Evolutionary conservation across 23 tunicate genomes (phyloP).

Genomic region (Trididemnum miniatum): DNA sequence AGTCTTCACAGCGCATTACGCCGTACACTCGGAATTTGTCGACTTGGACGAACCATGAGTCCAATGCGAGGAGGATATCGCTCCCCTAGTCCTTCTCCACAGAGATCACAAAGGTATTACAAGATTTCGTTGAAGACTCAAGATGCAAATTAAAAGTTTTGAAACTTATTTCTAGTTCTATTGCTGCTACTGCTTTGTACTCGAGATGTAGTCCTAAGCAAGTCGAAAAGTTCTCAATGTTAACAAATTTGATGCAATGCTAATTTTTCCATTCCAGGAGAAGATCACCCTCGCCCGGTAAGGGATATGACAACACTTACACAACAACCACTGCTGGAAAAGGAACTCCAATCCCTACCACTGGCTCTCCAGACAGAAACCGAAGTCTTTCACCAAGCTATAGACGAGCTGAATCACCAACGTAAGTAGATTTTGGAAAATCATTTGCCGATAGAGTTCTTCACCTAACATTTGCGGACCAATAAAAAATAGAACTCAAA

Average conservation of each 20-base stretch:
- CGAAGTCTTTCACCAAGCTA: conserved; percentile 84
- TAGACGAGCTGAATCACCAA: conserved; percentile 69
- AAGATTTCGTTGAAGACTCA: background rate
- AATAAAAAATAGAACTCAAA: too few species aligned
- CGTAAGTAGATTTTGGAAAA: conserved; percentile 62
- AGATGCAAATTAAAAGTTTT: background rate
- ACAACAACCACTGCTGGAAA: conserved; percentile 95
- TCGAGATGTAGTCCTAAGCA: too few species aligned
- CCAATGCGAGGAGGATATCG: conserved; percentile 93
- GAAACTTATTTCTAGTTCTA: too few species aligned
- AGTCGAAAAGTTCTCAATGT: background rate
- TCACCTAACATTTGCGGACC: too few species aligned
- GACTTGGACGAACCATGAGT: conserved; percentile 95
- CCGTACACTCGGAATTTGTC: conserved; percentile 93
- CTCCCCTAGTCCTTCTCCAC: conserved; percentile 92
- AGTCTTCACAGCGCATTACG: conserved; percentile 97
- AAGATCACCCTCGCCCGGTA: conserved; percentile 86
- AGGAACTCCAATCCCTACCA: conserved; percentile 91
- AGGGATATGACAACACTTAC: conserved; percentile 90
- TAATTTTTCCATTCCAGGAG: conserved; percentile 18
- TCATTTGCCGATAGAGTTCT: too few species aligned
- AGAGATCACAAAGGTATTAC: conserved; percentile 49
- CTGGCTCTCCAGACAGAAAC: conserved; percentile 95
- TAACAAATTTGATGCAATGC: background rate
- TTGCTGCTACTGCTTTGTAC: too few species aligned